Evolutionary conservation across 2,113 vertebrate genomes (phyloP).

Genomic region (Brienomyrus longianalis): DNA sequence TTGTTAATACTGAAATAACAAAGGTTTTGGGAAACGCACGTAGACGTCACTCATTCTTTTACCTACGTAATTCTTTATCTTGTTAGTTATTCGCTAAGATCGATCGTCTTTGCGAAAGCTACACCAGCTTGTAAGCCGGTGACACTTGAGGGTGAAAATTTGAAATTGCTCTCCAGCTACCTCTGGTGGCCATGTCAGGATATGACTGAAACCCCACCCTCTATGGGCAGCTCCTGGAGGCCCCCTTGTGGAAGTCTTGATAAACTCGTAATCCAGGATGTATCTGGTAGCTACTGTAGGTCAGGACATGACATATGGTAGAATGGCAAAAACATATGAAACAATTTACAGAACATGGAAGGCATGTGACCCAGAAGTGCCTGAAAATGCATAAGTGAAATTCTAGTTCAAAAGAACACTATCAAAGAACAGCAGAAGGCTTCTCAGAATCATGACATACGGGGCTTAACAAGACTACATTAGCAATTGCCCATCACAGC

Average conservation of each 20-base stretch:
- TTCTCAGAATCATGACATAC: neutral
- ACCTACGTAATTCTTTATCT: too few relatives aligned
- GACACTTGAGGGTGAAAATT: neutral
- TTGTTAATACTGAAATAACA: too few relatives aligned
- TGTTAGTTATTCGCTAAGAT: too few relatives aligned
- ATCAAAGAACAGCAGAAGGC: neutral
- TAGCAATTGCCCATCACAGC: conserved; percentile 3
- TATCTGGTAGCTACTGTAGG: neutral
- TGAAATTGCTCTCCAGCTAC: neutral
- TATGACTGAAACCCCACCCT: neutral
- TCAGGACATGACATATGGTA: neutral
- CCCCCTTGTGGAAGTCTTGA: neutral
- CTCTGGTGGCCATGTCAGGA: neutral
- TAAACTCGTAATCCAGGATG: neutral
- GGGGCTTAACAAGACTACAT: neutral
- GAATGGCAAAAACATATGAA: neutral
- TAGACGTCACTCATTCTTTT: too few relatives aligned
- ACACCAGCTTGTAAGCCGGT: neutral
- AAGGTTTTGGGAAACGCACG: too few relatives aligned
- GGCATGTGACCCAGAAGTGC: neutral
- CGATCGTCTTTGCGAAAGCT: too few relatives aligned
- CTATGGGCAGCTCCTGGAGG: neutral
- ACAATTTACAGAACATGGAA: neutral
- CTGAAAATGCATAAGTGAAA: neutral
- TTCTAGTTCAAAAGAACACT: neutral